phyloP scores from a whole-genome alignment of 2,888 invertebrate species.

The Automeris io region DNA sequence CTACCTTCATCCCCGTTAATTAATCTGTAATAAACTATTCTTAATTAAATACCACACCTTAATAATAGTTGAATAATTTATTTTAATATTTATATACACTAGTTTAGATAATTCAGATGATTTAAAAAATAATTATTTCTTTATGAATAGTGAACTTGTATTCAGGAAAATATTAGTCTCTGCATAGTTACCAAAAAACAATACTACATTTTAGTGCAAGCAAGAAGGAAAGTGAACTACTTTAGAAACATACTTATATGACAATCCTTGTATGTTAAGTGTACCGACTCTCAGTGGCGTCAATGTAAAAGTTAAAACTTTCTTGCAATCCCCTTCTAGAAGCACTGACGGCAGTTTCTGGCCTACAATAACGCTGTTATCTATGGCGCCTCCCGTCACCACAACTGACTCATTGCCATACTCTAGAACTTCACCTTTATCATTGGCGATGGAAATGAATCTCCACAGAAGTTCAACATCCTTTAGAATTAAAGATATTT shows the following conservation, averaged over 20 bases:
- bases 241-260: slow-evolving; percentile 74
- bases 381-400: slow-evolving; percentile 38
- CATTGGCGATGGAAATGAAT: slow-evolving; percentile 54
- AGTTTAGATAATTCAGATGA: no score
- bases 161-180: no score
- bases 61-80: not conserved
- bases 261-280: slow-evolving; percentile 84
- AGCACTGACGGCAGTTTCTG: slow-evolving; percentile 74
- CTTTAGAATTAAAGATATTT: slow-evolving; percentile 82
- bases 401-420: slow-evolving; percentile 52
- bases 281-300: slow-evolving; percentile 86
- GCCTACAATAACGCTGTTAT: slow-evolving; percentile 70
- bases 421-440: slow-evolving; percentile 30
- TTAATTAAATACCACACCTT: slow-evolving; percentile 15
- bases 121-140: no score
- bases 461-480: slow-evolving; percentile 86
- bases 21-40: slow-evolving; percentile 36
- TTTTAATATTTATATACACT: no score
- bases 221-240: no score
- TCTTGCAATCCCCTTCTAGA: slow-evolving; percentile 77
- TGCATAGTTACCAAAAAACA: no score
- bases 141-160: no score
- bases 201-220: no score
- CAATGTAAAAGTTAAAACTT: slow-evolving; percentile 81
- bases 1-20: slow-evolving; percentile 53